Conservation (phyloP, 1,140 invertebrate genomes). For the Bombus confusus region DNA sequence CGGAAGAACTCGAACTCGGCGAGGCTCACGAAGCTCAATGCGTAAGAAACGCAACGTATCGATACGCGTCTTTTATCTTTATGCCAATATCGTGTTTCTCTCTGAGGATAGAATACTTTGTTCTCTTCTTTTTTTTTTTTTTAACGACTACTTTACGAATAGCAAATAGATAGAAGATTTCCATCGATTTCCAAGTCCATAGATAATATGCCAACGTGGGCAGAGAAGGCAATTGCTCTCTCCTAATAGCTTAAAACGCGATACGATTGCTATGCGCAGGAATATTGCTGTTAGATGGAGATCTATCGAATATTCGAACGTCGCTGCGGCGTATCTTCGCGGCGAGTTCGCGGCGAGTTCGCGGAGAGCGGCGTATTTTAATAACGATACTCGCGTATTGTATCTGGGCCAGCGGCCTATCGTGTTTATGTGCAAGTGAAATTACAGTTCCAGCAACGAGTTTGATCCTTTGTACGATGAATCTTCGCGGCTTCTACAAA, state of each 20-base stretch:
- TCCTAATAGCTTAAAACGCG: not conserved
- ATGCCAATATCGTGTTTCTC: no score
- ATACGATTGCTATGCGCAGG: not conserved
- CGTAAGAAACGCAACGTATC: no score
- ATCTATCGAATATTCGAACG: not conserved
- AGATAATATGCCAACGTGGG: not conserved
- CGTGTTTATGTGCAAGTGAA: not conserved
- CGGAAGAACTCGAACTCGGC: no score
- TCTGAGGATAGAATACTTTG: not conserved
- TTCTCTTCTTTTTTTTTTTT: no score
- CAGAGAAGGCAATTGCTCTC: no score
- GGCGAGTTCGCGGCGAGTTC: not conserved
- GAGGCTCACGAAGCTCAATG: no score
- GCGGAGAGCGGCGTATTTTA: conserved; percentile 17
- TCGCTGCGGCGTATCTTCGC: not conserved
- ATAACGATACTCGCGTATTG: conserved; percentile 37
- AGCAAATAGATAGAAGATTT: not conserved
- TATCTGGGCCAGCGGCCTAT: not conserved
- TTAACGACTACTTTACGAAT: no score
- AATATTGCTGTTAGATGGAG: not conserved
- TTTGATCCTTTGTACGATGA: conserved; percentile 42
- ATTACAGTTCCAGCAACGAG: conserved; percentile 31
- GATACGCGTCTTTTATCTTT: no score
- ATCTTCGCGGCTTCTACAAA: conserved; percentile 42
- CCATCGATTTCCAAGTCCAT: not conserved